Base-by-base conservation (phyloP, 64 coral and sea anemone species). In the Porites lutea region DNA sequence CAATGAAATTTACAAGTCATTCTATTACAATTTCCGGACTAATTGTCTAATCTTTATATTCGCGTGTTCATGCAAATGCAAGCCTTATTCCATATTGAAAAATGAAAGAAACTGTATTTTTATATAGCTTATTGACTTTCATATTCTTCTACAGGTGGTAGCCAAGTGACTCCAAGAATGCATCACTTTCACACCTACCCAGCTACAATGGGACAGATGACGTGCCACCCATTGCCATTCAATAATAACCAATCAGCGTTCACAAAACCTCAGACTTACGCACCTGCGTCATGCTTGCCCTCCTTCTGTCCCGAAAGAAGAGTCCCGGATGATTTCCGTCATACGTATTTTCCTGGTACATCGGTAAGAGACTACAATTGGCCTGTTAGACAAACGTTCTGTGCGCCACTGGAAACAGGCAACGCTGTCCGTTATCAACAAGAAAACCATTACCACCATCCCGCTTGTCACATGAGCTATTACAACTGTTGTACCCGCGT, bases 331-430 rank as follows among this genome's bases (percentile, higher is more conserved):
- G 52, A 52, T 6, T 63, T 63, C 5, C 63, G 15, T 48, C 23
- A 51, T 22, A 18, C 81, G 10, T 12, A 49, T 51, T 67, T 84
- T 20, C 59, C 4, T 48, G 47, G 59, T 65, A 65, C 58, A 47
- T 48, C 27, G 27, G 27, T 82, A 18, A 63, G 4, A 14, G 44
- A 27, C 59, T 16, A 27, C n/a, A n/a, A 8, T 19, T 82, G 79
- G 58, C 58, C 79, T 47, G 79, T 64, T 59, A 37, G 13, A 52
- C 43, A 52, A 22, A 61, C 63, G 69, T 12, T 67, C 43, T 47
- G 67, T 50, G 12, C 65, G 63, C 62, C 81, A 50, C 19, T 84
- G 59, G 21, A 84, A 66, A 66, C 21, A 82, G 15, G 61, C 9
- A 18, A 84, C 48, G 48, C 47, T 51, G 46, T 67, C 69, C 81